Conservation (phyloP, 1,140 invertebrate genomes). For the Scaptomyza hsui region DNA sequence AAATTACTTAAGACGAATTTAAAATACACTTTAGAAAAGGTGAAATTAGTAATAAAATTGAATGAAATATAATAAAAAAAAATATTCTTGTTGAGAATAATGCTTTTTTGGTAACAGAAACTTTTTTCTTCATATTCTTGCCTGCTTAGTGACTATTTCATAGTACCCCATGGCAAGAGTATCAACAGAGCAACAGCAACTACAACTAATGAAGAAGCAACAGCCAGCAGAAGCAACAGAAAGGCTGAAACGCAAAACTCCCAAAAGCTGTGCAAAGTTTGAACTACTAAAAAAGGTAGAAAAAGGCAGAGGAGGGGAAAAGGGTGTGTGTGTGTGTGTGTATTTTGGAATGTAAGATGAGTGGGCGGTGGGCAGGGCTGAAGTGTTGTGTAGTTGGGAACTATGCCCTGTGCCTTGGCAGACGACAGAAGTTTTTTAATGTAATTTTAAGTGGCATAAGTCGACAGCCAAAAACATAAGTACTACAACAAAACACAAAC, state of each 20-base stretch:
- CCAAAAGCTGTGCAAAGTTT: conserved; percentile 71
- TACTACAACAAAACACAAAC: too few relatives aligned
- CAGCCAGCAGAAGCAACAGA: conserved; percentile 26
- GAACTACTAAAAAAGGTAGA: background rate
- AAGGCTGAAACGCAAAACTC: conserved; percentile 33
- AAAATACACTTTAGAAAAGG: background rate
- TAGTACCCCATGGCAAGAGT: background rate
- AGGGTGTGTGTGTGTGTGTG: background rate
- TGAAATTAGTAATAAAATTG: too few relatives aligned
- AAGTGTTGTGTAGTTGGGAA: background rate
- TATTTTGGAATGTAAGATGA: background rate
- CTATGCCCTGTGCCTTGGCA: conserved; percentile 13
- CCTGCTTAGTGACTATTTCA: background rate
- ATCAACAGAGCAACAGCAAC: background rate
- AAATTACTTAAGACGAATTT: background rate
- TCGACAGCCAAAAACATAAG: conserved; percentile 74
- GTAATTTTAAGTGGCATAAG: conserved; percentile 82
- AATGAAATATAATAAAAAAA: too few relatives aligned
- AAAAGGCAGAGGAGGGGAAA: background rate
- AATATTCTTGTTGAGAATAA: too few relatives aligned
- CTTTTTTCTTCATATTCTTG: too few relatives aligned
- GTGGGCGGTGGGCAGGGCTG: conserved; percentile 9
- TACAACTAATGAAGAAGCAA: background rate
- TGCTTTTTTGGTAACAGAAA: background rate
- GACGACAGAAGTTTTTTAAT: conserved; percentile 71